These are phyloP conservation scores for Syngnathus typhle DNA, from an alignment of 2,113 vertebrate genomes.

Conservation along the genomic window DNA sequence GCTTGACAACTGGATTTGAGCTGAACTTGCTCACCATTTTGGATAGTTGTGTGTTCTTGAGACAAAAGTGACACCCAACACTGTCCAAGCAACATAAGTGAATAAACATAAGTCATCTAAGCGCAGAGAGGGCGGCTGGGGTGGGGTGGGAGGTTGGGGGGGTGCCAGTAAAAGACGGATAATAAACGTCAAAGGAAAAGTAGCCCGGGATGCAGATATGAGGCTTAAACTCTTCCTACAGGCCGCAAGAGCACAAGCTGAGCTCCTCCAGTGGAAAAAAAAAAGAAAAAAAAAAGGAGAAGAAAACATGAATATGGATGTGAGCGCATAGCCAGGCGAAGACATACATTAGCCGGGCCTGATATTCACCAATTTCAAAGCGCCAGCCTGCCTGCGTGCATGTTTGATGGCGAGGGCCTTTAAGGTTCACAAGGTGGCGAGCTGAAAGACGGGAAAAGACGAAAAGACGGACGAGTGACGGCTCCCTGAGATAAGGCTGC, in stretches of 20 bases:
- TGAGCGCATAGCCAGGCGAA: conserved; percentile 12
- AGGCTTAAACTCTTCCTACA: conserved; percentile 42
- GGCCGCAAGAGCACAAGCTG: conserved; percentile 56
- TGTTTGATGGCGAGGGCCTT: conserved; percentile 46
- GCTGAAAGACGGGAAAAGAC: conserved; percentile 47
- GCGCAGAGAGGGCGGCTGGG: neutral
- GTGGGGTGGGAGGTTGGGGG: neutral
- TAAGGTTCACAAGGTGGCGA: conserved; percentile 50
- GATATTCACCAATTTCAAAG: conserved; percentile 43
- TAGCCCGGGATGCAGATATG: conserved; percentile 41
- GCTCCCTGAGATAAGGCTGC: neutral
- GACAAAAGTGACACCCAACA: neutral
- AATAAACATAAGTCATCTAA: neutral
- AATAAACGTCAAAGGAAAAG: conserved; percentile 15
- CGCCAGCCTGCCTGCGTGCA: conserved; percentile 24
- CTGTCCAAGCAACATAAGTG: neutral
- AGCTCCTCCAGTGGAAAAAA: conserved; percentile 33
- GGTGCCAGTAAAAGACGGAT: conserved; percentile 13
- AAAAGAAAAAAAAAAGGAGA: conserved; percentile 25
- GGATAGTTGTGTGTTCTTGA: no score
- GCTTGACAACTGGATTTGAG: no score
- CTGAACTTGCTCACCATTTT: no score
- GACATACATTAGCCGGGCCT: conserved; percentile 18
- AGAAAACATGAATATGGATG: conserved; percentile 53
- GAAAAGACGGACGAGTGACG: conserved; percentile 27